Evolutionary conservation across 2,888 invertebrate genomes (phyloP).

Genomic region (Cartodere bifasciata): DNA sequence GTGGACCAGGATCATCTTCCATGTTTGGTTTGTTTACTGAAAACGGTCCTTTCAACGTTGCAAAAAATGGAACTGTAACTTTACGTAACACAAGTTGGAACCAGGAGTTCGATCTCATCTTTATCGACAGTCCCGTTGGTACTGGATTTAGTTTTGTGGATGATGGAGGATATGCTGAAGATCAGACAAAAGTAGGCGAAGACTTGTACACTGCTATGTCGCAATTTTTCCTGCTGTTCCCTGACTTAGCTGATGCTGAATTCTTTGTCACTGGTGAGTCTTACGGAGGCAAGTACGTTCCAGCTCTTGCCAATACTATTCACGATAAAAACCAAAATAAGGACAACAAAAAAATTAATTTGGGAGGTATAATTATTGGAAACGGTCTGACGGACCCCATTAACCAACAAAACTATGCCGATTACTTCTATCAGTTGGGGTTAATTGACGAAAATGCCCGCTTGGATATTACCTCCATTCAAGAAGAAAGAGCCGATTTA

Average conservation of each 20-base stretch:
- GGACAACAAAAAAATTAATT: constrained; percentile 36
- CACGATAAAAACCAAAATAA: constrained; percentile 39
- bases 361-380: constrained; percentile 56
- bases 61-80: constrained; percentile 30
- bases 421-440: constrained; percentile 63
- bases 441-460: constrained; percentile 49
- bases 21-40: constrained; percentile 72
- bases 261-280: constrained; percentile 87
- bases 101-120: constrained; percentile 64
- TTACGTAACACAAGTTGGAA: constrained; percentile 70
- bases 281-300: constrained; percentile 65
- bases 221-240: constrained; percentile 78
- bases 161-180: constrained; percentile 62
- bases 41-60: constrained; percentile 53
- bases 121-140: constrained; percentile 88
- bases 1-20: constrained; percentile 73
- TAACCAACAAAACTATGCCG: constrained; percentile 58
- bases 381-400: constrained; percentile 63
- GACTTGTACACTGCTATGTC: constrained; percentile 62
- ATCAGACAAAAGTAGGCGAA: constrained; percentile 67
- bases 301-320: constrained; percentile 59
- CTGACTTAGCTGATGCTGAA: constrained; percentile 56
- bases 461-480: too few relatives aligned
- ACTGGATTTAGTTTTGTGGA: constrained; percentile 86
- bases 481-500: too few relatives aligned